Evolutionary conservation across 1,140 invertebrate genomes (phyloP).

Genomic region (Trichomalopsis sarcophagae): DNA sequence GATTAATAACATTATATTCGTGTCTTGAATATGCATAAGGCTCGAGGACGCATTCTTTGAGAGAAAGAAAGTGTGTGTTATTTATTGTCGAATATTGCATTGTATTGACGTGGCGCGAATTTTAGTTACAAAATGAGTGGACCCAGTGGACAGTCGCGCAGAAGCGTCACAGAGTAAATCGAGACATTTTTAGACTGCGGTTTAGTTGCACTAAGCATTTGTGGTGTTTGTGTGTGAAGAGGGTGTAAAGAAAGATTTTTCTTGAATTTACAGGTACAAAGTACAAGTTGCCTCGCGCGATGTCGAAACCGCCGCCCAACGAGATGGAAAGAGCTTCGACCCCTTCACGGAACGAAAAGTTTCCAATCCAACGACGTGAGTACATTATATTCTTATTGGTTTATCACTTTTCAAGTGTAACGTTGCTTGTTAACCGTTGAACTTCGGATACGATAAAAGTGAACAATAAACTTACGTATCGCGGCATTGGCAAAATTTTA

Average conservation of each 20-base stretch:
- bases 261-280: conserved; percentile 78
- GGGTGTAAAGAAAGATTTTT: neutral
- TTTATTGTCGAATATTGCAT: neutral
- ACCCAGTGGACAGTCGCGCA: neutral
- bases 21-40: neutral
- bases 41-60: neutral
- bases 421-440: no score
- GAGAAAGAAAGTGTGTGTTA: neutral
- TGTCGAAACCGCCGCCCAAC: conserved; percentile 70
- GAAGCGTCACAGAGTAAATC: neutral
- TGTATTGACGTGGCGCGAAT: neutral
- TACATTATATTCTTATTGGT: conserved; percentile 53
- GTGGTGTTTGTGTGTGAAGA: neutral
- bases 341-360: conserved; percentile 83
- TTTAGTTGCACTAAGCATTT: neutral
- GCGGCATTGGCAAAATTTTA: no score
- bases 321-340: conserved; percentile 78
- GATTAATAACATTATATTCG: neutral
- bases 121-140: neutral
- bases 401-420: neutral
- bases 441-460: no score
- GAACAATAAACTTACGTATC: no score
- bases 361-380: conserved; percentile 89
- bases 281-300: conserved; percentile 75
- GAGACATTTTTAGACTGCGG: neutral